A percentile compares a stretch with the other conserved stretches of the same genome.
Evolutionary conservation across 1,140 invertebrate genomes (phyloP).

Genomic region (Geopemphigus sp.): DNA sequence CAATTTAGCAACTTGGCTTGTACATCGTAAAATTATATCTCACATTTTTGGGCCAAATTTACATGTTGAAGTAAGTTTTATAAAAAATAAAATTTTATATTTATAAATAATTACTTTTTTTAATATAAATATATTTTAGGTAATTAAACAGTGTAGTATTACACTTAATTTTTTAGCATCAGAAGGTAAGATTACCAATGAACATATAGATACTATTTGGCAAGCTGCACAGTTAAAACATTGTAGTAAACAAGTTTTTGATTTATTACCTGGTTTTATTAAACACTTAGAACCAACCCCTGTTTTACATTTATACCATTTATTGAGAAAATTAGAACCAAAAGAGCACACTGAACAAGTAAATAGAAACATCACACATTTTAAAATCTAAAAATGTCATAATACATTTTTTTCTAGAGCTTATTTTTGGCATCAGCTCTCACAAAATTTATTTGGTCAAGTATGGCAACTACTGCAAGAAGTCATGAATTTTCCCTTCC

Average conservation of each 20-base stretch:
- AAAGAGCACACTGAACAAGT: constrained; percentile 86
- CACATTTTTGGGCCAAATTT: constrained; percentile 94
- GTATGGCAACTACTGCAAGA: constrained; percentile 59
- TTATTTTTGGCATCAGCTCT: constrained; percentile 83
- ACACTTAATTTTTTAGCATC: constrained; percentile 89
- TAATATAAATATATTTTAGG: constrained; percentile 58
- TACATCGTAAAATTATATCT: constrained; percentile 86
- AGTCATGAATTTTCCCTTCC: constrained; percentile 40
- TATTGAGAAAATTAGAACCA: constrained; percentile 79
- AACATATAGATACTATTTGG: constrained; percentile 92
- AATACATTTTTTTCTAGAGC: constrained; percentile 61
- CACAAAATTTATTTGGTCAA: constrained; percentile 86
- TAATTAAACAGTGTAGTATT: constrained; percentile 92
- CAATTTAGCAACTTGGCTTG: constrained; percentile 81
- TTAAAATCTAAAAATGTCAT: not conserved
- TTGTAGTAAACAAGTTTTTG: constrained; percentile 88
- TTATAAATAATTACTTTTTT: not conserved
- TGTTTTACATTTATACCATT: constrained; percentile 80
- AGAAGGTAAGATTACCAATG: constrained; percentile 83
- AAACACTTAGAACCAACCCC: constrained; percentile 84
- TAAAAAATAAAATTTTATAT: not conserved
- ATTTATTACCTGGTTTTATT: constrained; percentile 82
- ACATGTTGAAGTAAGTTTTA: constrained; percentile 76
- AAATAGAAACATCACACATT: constrained; percentile 6
- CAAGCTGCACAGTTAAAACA: constrained; percentile 90